phyloP scores from a whole-genome alignment of 2,797 vertebrate genomes.

The Phalloptychus januarius region DNA sequence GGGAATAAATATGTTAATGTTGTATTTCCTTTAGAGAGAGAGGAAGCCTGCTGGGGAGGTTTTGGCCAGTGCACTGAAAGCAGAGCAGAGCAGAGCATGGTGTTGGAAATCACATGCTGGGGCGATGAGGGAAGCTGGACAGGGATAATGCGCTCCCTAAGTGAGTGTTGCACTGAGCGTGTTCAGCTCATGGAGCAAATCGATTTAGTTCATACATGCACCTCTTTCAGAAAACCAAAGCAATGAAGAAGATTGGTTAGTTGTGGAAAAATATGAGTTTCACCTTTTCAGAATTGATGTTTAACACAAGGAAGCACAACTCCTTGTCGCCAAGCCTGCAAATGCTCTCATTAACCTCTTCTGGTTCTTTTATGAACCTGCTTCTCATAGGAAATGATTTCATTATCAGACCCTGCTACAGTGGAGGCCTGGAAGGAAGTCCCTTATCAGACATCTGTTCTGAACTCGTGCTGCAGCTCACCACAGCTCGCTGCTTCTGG shows the following conservation, averaged over 20 bases:
- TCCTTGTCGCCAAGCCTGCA: slow-evolving; percentile 17
- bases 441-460: slow-evolving; percentile 58
- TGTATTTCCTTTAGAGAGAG: not conserved
- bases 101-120: not conserved
- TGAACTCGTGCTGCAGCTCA: slow-evolving; percentile 21
- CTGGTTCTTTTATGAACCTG: slow-evolving; percentile 50
- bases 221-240: slow-evolving; percentile 35
- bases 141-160: slow-evolving; percentile 20
- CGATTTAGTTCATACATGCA: slow-evolving; percentile 20
- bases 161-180: slow-evolving; percentile 5
- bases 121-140: slow-evolving; percentile 13
- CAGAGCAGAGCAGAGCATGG: slow-evolving; percentile 1
- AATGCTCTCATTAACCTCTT: slow-evolving; percentile 60
- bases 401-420: slow-evolving; percentile 53
- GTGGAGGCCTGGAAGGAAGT: slow-evolving; percentile 45
- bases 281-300: slow-evolving; percentile 50
- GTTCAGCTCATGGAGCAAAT: slow-evolving; percentile 15
- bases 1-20: not conserved
- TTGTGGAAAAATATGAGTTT: slow-evolving; percentile 48
- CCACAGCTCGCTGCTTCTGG: slow-evolving; percentile 16
- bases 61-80: slow-evolving; percentile 8
- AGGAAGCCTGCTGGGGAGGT: not conserved
- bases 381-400: slow-evolving; percentile 58
- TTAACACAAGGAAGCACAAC: slow-evolving; percentile 2
- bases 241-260: slow-evolving; percentile 53